Conservation (phyloP, 2,113 vertebrate genomes). For the Gyps fulvus region DNA sequence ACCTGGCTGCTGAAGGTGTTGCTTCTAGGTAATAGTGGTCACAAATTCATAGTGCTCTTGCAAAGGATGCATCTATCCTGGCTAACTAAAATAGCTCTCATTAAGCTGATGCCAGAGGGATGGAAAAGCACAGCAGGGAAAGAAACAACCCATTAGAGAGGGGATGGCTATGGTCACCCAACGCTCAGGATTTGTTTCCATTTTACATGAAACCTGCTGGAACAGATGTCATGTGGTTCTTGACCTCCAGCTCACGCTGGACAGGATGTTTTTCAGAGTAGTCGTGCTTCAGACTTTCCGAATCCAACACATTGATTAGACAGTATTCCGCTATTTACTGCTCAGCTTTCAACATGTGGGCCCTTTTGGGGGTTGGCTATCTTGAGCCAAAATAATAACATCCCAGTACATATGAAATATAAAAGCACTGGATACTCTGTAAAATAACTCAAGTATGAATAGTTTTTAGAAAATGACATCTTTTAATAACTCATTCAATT, state of each 20-base stretch:
- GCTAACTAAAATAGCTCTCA: not conserved
- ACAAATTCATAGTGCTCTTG: not conserved
- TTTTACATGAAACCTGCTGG: not conserved
- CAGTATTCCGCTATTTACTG: not conserved
- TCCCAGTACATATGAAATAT: not conserved
- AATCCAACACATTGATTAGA: not conserved
- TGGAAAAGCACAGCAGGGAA: not conserved
- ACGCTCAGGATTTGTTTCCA: not conserved
- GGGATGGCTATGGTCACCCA: not conserved
- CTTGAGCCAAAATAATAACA: not conserved
- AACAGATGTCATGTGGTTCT: not conserved
- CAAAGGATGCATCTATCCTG: not conserved
- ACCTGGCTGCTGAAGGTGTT: not conserved
- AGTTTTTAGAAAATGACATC: not conserved
- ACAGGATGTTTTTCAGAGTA: not conserved
- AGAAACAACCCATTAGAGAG: not conserved
- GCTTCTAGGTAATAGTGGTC: not conserved
- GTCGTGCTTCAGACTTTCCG: not conserved
- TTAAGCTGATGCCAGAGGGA: not conserved
- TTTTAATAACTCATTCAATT: not conserved
- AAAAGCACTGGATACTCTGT: not conserved
- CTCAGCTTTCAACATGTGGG: not conserved
- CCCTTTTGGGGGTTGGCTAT: not conserved
- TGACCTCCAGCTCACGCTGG: accelerated
- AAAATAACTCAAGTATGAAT: not conserved